A percentile compares a stretch with the other conserved stretches of the same genome.
Conservation (phyloP, 2,797 vertebrate genomes). For the Poeciliopsis presidionis region DNA sequence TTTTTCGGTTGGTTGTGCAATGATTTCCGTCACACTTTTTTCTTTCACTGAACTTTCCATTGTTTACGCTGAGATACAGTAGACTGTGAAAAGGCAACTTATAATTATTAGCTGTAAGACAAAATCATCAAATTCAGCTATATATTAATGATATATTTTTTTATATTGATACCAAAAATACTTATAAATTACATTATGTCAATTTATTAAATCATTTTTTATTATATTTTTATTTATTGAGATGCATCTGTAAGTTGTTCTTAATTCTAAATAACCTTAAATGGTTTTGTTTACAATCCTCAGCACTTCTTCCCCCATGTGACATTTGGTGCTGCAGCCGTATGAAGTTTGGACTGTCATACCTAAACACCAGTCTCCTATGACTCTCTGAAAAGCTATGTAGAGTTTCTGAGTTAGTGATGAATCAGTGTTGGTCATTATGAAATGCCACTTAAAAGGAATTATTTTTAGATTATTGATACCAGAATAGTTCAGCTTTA, state of each 20-base stretch:
- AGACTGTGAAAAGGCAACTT: background rate
- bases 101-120: too few species aligned
- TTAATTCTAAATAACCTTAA: background rate
- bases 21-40: background rate
- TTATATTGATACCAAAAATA: background rate
- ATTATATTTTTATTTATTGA: background rate
- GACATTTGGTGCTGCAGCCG: background rate
- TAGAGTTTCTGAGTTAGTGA: background rate
- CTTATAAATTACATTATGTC: background rate
- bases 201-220: background rate
- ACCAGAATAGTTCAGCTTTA: constrained; percentile 1
- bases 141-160: background rate
- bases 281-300: background rate
- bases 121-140: background rate
- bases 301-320: background rate
- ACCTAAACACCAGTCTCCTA: background rate
- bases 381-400: background rate
- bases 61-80: background rate
- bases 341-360: background rate
- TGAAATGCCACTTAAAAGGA: background rate
- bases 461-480: constrained; percentile 8
- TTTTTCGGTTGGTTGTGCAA: background rate
- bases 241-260: background rate
- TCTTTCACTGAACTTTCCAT: background rate
- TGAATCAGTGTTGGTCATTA: constrained; percentile 2